phyloP scores from a whole-genome alignment of 1,140 invertebrate genomes.

The Fopius arisanus region DNA sequence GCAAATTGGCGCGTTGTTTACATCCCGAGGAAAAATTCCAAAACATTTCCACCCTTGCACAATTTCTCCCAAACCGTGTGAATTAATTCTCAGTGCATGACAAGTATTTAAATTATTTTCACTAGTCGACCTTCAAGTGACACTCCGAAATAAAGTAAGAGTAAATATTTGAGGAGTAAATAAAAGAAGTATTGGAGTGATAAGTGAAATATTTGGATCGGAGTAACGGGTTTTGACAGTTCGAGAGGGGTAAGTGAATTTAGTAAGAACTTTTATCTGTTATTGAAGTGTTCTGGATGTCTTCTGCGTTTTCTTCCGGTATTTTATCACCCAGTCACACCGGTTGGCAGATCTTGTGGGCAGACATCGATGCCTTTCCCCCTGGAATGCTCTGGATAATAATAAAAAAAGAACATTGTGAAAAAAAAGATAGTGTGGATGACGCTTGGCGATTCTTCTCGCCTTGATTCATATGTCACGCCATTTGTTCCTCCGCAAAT shows the following conservation, averaged over 20 bases:
- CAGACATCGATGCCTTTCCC: slow-evolving; percentile 7
- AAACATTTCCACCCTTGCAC: too few species aligned
- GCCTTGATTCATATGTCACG: slow-evolving; percentile 7
- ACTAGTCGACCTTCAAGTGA: too few species aligned
- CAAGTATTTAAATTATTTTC: too few species aligned
- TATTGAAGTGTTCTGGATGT: neutral
- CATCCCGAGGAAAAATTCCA: too few species aligned
- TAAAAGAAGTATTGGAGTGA: neutral
- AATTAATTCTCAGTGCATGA: too few species aligned
- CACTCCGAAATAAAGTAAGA: too few species aligned
- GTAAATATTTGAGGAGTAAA: too few species aligned
- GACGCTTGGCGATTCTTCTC: slow-evolving; percentile 12
- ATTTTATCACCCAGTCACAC: slow-evolving; percentile 32
- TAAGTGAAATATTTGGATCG: neutral
- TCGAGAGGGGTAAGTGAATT: neutral
- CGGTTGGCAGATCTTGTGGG: slow-evolving; percentile 20
- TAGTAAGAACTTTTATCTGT: neutral
- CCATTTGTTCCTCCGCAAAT: neutral
- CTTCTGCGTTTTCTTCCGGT: neutral
- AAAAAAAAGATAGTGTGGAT: slow-evolving; percentile 27
- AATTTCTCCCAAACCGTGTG: too few species aligned
- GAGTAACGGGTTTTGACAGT: neutral
- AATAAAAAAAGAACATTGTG: too few species aligned
- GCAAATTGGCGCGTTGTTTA: neutral
- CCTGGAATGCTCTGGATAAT: neutral